Conservation (phyloP, 2,888 invertebrate genomes). For the Antheraea yamamai region DNA sequence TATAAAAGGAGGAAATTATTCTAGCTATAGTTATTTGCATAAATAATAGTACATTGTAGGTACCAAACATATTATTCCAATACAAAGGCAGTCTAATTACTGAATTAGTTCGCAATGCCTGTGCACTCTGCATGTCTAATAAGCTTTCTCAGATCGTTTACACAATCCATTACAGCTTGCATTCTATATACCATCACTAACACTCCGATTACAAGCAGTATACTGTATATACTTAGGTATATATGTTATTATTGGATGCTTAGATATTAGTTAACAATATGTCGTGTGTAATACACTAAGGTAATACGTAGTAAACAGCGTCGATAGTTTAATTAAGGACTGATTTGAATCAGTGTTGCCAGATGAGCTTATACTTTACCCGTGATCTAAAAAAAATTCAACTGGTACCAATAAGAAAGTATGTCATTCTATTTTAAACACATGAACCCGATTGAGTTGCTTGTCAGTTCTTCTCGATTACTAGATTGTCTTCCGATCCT, state of each 20-base stretch:
- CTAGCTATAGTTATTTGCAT: not conserved
- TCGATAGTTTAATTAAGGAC: not conserved
- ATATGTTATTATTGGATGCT: not conserved
- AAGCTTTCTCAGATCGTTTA: conserved; percentile 7
- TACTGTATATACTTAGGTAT: not conserved
- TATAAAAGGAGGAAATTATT: not conserved
- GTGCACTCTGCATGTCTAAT: conserved; percentile 4
- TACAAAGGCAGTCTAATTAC: not conserved
- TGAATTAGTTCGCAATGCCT: not conserved
- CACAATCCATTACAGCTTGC: conserved; percentile 11
- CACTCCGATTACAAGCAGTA: not conserved
- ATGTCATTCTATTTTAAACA: too few relatives aligned
- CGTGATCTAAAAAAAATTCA: too few relatives aligned
- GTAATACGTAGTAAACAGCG: not conserved
- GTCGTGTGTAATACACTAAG: not conserved
- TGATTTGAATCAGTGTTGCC: too few relatives aligned
- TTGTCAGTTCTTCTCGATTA: too few relatives aligned
- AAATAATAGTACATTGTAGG: not conserved
- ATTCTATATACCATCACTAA: not conserved
- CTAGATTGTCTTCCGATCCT: too few relatives aligned
- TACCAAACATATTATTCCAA: not conserved
- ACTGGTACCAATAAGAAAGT: too few relatives aligned
- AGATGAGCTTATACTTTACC: too few relatives aligned
- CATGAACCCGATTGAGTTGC: too few relatives aligned
- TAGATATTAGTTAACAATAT: conserved; percentile 1